phyloP scores from a whole-genome alignment of 2,113 vertebrate genomes.

The Dermatemys mawii region DNA sequence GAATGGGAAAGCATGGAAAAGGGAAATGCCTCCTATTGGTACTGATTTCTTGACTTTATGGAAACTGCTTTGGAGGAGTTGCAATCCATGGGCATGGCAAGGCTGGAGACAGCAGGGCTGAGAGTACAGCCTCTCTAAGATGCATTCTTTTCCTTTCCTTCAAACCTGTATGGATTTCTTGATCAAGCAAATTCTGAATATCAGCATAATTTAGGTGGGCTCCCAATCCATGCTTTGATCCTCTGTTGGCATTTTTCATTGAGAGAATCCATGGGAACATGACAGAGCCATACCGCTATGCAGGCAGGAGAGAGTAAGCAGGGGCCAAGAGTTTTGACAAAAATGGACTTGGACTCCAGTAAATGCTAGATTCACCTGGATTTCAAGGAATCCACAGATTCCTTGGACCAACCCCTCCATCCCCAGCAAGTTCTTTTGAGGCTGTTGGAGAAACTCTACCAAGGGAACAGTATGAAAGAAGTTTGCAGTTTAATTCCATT shows the following conservation, averaged over 20 bases:
- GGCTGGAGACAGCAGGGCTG: neutral
- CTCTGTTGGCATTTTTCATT: neutral
- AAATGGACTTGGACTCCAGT: too few relatives aligned
- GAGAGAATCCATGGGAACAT: neutral
- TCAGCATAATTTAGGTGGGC: neutral
- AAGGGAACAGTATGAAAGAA: too few relatives aligned
- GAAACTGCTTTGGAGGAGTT: neutral
- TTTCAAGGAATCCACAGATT: too few relatives aligned
- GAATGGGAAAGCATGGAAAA: neutral
- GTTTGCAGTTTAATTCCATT: neutral
- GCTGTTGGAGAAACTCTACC: too few relatives aligned
- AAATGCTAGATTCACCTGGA: too few relatives aligned
- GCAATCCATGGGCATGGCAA: neutral
- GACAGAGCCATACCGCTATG: neutral
- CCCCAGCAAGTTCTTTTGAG: too few relatives aligned
- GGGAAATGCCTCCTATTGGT: neutral
- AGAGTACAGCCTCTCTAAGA: neutral
- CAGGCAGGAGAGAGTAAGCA: neutral
- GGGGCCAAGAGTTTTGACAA: too few relatives aligned
- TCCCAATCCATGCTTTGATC: neutral
- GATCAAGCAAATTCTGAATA: neutral
- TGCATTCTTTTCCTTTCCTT: neutral
- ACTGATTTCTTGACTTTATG: neutral
- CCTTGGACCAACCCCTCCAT: too few relatives aligned
- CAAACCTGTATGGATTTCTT: neutral